phyloP scores from a whole-genome alignment of 2,888 invertebrate genomes.

The Hymenopus coronatus region DNA sequence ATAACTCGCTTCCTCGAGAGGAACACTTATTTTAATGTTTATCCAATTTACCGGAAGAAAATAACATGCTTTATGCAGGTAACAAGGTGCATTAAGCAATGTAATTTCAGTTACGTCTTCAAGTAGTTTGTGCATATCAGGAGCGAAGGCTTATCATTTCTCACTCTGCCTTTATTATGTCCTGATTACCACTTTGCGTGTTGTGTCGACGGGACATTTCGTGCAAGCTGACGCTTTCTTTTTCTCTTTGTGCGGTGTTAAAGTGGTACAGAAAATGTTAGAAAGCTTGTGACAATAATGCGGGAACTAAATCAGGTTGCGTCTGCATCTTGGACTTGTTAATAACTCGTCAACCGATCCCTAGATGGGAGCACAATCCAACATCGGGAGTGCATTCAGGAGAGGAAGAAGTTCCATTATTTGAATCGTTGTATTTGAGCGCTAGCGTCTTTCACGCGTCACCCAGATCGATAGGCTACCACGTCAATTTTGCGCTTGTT shows the following conservation, averaged over 20 bases:
- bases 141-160: neutral
- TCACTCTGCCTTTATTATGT: neutral
- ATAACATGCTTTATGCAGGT: too few relatives aligned
- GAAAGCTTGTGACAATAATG: neutral
- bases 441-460: constrained; percentile 9
- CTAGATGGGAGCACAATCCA: constrained; percentile 16
- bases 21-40: too few relatives aligned
- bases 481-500: neutral
- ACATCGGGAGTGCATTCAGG: neutral
- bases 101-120: neutral
- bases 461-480: neutral
- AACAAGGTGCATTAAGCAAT: too few relatives aligned
- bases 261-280: neutral
- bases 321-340: neutral
- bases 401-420: neutral
- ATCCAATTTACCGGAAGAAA: too few relatives aligned
- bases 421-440: neutral
- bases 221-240: neutral
- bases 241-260: neutral
- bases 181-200: constrained; percentile 25
- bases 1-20: too few relatives aligned
- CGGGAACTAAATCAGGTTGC: neutral
- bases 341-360: neutral
- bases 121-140: neutral
- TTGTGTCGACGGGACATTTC: neutral